A percentile compares a stretch with the other conserved stretches of the same genome.
These are phyloP conservation scores for Temnothorax curvispinosus DNA, from an alignment of 1,140 invertebrate species.

Conservation along the genomic window DNA sequence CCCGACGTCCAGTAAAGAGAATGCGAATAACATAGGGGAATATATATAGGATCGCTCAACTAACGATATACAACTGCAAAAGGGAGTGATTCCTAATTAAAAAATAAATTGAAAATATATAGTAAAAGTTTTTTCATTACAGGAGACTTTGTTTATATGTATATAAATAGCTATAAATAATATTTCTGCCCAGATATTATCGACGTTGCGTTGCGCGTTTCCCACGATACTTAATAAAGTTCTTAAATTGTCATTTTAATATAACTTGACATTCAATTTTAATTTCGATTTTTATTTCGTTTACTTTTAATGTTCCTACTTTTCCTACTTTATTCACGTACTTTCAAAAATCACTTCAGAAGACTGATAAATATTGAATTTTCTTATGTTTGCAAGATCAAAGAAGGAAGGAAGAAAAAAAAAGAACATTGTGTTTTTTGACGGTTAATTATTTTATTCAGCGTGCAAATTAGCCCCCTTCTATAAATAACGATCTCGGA, in stretches of 20 bases:
- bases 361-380: neutral
- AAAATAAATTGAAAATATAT: neutral
- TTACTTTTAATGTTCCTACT: neutral
- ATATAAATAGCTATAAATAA: neutral
- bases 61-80: neutral
- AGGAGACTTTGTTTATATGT: neutral
- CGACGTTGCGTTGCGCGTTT: neutral
- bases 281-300: neutral
- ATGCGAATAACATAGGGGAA: neutral
- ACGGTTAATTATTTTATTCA: conserved; percentile 23
- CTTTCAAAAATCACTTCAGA: neutral
- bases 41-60: neutral
- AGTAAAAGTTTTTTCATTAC: neutral
- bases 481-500: neutral
- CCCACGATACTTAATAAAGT: neutral
- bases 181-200: neutral
- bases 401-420: neutral
- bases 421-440: neutral
- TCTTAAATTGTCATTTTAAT: neutral
- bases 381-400: neutral
- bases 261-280: neutral
- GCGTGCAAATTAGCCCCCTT: conserved; percentile 13
- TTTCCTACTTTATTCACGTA: neutral
- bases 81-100: neutral
- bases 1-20: neutral